phyloP scores from a whole-genome alignment of 1,140 invertebrate species.

The Leucophenga varia region DNA sequence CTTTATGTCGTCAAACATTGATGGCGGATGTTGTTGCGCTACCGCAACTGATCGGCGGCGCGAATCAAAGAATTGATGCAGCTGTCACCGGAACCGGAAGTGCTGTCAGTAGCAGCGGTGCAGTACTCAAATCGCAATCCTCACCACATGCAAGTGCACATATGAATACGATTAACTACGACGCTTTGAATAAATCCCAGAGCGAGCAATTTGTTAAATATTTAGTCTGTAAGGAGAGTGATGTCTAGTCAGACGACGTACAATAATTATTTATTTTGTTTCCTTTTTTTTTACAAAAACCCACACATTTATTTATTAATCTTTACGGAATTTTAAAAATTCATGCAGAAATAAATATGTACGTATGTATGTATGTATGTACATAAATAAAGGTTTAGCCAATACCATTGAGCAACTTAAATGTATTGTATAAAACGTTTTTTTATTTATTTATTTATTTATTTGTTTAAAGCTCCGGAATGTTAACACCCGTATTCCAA shows the following conservation, averaged over 20 bases:
- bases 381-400: not conserved
- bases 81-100: constrained; percentile 23
- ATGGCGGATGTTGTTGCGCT: constrained; percentile 33
- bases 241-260: constrained; percentile 34
- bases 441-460: constrained; percentile 11
- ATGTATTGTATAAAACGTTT: not conserved
- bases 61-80: not conserved
- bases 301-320: not conserved
- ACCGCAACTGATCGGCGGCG: constrained; percentile 26
- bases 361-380: not conserved
- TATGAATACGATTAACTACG: constrained; percentile 14
- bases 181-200: constrained; percentile 39
- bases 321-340: no score
- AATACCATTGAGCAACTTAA: not conserved
- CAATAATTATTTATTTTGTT: not conserved
- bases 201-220: constrained; percentile 44
- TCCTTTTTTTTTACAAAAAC: constrained; percentile 33
- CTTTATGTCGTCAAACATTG: constrained; percentile 43
- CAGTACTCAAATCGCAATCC: constrained; percentile 46
- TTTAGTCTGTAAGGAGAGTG: constrained; percentile 45
- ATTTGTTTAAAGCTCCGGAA: not conserved
- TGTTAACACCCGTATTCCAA: constrained; percentile 29
- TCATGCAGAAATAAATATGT: no score
- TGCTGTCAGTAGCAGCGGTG: constrained; percentile 15
- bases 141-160: constrained; percentile 35